Evolutionary conservation across 2,888 invertebrate species (phyloP).

Genomic region (Plusia festucae): DNA sequence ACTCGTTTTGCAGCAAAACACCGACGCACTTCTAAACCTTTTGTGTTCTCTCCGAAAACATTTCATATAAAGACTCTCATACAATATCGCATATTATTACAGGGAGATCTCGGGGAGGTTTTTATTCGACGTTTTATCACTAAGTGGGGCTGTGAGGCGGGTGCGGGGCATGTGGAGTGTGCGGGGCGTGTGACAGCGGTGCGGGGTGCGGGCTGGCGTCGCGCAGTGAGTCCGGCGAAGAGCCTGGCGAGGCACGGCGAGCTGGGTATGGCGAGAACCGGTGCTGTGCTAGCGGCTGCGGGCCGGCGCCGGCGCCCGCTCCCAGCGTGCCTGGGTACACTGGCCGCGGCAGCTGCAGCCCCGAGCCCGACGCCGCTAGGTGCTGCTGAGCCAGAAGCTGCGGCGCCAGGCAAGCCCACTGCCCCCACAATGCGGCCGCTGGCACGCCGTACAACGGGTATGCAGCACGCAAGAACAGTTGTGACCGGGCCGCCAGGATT

Average conservation of each 20-base stretch:
- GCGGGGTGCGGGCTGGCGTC: constrained; percentile 84
- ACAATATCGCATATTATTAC: constrained; percentile 66
- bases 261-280: constrained; percentile 90
- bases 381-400: constrained; percentile 92
- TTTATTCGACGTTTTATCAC: constrained; percentile 67
- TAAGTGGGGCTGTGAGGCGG: constrained; percentile 86
- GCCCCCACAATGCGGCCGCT: constrained; percentile 91
- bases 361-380: constrained; percentile 87
- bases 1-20: constrained; percentile 54
- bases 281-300: constrained; percentile 86
- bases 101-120: constrained; percentile 70
- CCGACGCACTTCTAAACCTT: constrained; percentile 59
- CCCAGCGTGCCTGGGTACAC: constrained; percentile 80
- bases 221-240: constrained; percentile 90
- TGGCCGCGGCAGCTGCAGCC: constrained; percentile 86
- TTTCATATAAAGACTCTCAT: constrained; percentile 67
- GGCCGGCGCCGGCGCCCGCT: constrained; percentile 57
- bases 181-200: constrained; percentile 74
- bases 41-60: constrained; percentile 60
- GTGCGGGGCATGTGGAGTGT: constrained; percentile 81
- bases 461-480: constrained; percentile 92
- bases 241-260: constrained; percentile 85
- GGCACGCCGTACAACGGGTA: constrained; percentile 90
- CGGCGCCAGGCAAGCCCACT: constrained; percentile 92
- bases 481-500: constrained; percentile 93